Conservation (phyloP, 64 coral and sea anemone genomes). For the Anthopleura sola region DNA sequence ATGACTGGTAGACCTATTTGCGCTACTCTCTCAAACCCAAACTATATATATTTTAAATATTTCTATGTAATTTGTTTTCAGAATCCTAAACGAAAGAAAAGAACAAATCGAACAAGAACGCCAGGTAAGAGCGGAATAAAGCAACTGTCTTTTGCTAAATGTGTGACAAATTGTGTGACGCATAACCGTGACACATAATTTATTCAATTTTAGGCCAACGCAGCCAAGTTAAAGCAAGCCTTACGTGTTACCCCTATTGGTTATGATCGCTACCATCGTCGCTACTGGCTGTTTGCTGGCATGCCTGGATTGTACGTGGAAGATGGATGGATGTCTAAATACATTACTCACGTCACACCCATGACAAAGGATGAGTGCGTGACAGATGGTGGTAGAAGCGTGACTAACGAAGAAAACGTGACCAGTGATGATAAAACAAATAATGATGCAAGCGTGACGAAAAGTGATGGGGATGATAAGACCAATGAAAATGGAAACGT, state of each 20-base stretch:
- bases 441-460: background rate
- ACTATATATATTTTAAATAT: no score
- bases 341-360: background rate
- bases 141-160: background rate
- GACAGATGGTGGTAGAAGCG: background rate
- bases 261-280: slow-evolving; percentile 66
- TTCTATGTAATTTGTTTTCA: slow-evolving; percentile 7
- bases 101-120: slow-evolving; percentile 5
- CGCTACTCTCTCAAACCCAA: no score
- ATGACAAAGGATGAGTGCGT: background rate
- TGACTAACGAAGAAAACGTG: background rate
- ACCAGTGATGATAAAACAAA: background rate
- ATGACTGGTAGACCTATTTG: no score
- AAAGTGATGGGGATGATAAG: background rate
- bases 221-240: slow-evolving; percentile 39
- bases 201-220: background rate
- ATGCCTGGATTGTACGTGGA: slow-evolving; percentile 66
- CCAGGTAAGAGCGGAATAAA: background rate
- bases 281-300: slow-evolving; percentile 83
- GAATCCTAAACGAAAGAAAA: slow-evolving; percentile 27
- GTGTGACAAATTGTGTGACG: background rate
- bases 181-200: background rate
- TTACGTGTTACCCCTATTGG: slow-evolving; percentile 61
- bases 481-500: background rate
- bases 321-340: slow-evolving; percentile 63